Evolutionary conservation across 2,113 vertebrate species (phyloP), one percentile per base, ranked within the genome.

Genomic region (Pachypanchax playfairii): DNA sequence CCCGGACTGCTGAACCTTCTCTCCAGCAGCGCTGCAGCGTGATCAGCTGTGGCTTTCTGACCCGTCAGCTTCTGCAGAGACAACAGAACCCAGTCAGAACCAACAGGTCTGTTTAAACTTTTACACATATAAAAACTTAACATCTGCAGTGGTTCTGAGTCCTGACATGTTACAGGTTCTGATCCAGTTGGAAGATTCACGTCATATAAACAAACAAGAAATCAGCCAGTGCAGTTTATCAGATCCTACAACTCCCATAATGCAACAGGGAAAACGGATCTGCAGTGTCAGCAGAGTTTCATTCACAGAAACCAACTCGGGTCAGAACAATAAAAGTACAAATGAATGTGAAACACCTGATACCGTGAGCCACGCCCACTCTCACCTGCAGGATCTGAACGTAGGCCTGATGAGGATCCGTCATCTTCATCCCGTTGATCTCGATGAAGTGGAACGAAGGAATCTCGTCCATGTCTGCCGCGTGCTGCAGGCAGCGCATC

Each of bases 381-480:
- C 50, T 70, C 50, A 96, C 97, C 92, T 98, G 91, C n/a, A 98
- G 88, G 48, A 99, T 93, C 77, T 96, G 96, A 41, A 98, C 96
- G 0, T 97, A 99, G 73, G 95, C 94, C 86, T 98, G 96, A 73
- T 96, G 95, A 41, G 97, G 97, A 63, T 98, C 96, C 0, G 97
- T 98, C 89, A 99, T 93, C 88, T 97, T 98, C 97, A 99, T 99
- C 73, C 96, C 97, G 38, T 98, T 99, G 77, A 99, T 94, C 77
- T 98, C 95, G 13, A 98, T 51, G 53, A 90, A 95, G 52, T 70
- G 78, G 82, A 99, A 98, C 0, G 90, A 29, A 0, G 95, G 93
- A 15, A 98, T 78, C 2, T 95, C 92, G 0, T 93, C 92, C 5
- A 86, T 76, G 26, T 94, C 90, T 1, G 92, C 84, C 1, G 94